Conservation (phyloP, 37 sponge, comb jelly and placozoan genomes). For the Amphimedon queenslandica region DNA sequence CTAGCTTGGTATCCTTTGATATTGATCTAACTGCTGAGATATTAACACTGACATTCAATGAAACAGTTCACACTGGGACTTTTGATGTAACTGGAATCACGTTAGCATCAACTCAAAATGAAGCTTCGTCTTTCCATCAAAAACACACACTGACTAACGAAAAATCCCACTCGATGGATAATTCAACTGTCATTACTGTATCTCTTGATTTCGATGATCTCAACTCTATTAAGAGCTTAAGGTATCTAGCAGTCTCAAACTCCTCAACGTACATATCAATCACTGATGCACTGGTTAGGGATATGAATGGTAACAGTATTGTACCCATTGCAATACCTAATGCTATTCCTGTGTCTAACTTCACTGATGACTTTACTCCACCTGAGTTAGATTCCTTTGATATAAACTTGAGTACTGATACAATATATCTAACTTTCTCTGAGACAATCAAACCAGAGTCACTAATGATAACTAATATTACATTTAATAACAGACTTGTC, state of each 20-base stretch:
- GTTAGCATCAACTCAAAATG: constrained; percentile 23
- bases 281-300: constrained; percentile 28
- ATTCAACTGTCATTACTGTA: constrained; percentile 68
- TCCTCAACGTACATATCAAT: constrained; percentile 47
- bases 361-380: constrained; percentile 30
- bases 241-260: constrained; percentile 41
- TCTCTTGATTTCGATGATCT: constrained; percentile 62
- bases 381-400: constrained; percentile 70
- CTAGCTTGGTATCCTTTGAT: constrained; percentile 45
- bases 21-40: constrained; percentile 71
- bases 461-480: constrained; percentile 53
- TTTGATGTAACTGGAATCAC: constrained; percentile 51
- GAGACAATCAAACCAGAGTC: constrained; percentile 70
- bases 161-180: constrained; percentile 18
- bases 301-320: constrained; percentile 64
- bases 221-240: constrained; percentile 59
- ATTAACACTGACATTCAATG: constrained; percentile 72
- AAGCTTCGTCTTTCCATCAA: not conserved
- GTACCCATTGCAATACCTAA: constrained; percentile 5
- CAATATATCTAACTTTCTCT: constrained; percentile 71
- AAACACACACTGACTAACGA: constrained; percentile 21
- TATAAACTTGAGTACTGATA: constrained; percentile 69
- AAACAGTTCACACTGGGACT: constrained; percentile 75
- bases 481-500: constrained; percentile 24
- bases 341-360: constrained; percentile 37